phyloP scores from a whole-genome alignment of 2,797 vertebrate species.

The Helarctos malayanus region DNA sequence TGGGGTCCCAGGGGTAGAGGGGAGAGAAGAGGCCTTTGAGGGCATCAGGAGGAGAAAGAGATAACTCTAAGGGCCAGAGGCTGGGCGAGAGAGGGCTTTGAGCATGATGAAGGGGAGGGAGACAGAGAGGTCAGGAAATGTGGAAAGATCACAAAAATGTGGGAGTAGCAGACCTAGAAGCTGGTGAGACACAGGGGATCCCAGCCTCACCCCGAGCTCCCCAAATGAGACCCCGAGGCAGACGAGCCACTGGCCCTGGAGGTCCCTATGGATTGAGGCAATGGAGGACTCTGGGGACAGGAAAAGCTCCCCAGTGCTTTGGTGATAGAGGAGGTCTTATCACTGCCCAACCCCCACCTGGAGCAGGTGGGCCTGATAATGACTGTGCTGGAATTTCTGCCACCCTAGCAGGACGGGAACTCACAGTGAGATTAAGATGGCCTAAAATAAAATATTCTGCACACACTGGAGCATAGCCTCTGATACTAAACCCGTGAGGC shows the following conservation, averaged over 20 bases:
- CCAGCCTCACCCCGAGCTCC: not conserved
- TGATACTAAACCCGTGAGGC: not conserved
- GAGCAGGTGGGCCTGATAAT: not conserved
- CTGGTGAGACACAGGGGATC: not conserved
- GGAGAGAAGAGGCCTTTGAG: not conserved
- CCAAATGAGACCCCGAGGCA: not conserved
- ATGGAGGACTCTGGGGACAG: not conserved
- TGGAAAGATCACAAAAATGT: not conserved
- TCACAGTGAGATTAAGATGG: not conserved
- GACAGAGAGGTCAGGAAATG: not conserved
- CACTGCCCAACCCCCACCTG: too few relatives aligned
- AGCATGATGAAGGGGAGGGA: not conserved
- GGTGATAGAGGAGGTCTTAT: not conserved
- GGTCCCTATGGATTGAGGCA: not conserved
- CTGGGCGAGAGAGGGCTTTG: not conserved
- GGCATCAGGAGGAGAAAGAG: not conserved
- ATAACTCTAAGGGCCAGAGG: not conserved
- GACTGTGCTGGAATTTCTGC: not conserved
- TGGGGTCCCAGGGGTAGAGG: not conserved
- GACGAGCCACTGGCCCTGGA: not conserved
- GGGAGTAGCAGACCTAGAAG: not conserved
- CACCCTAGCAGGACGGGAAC: not conserved
- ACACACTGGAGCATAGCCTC: not conserved
- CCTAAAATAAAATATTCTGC: not conserved
- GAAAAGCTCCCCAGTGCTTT: not conserved